phyloP scores from a whole-genome alignment of 2,797 vertebrate species.

The Sternotherus odoratus region DNA sequence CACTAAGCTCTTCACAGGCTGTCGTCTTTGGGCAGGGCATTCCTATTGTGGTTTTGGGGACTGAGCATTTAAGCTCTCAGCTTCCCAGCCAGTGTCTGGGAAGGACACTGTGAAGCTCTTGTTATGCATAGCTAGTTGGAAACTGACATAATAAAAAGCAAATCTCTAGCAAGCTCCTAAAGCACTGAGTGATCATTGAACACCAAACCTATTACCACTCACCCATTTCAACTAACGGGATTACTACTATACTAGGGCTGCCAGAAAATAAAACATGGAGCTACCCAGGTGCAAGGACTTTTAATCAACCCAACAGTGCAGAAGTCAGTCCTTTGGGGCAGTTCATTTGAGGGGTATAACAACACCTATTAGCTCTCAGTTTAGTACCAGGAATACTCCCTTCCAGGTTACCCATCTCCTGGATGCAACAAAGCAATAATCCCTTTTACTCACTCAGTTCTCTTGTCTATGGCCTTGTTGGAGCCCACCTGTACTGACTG shows the following conservation, averaged over 20 bases:
- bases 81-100: background rate
- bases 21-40: background rate
- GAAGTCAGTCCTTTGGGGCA: background rate
- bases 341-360: background rate
- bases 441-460: no score
- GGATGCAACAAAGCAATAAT: no score
- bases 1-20: background rate
- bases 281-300: background rate
- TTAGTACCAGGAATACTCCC: background rate
- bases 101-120: background rate
- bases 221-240: background rate
- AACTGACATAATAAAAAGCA: background rate
- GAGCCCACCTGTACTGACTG: no score
- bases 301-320: background rate
- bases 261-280: background rate
- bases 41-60: background rate
- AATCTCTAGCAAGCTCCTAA: no score
- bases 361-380: background rate
- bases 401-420: background rate
- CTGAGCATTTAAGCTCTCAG: background rate
- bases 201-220: background rate
- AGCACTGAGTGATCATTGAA: background rate
- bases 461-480: no score
- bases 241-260: background rate
- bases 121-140: background rate